phyloP scores from a whole-genome alignment of 2,113 vertebrate species.

The Pseudopipra pipra region DNA sequence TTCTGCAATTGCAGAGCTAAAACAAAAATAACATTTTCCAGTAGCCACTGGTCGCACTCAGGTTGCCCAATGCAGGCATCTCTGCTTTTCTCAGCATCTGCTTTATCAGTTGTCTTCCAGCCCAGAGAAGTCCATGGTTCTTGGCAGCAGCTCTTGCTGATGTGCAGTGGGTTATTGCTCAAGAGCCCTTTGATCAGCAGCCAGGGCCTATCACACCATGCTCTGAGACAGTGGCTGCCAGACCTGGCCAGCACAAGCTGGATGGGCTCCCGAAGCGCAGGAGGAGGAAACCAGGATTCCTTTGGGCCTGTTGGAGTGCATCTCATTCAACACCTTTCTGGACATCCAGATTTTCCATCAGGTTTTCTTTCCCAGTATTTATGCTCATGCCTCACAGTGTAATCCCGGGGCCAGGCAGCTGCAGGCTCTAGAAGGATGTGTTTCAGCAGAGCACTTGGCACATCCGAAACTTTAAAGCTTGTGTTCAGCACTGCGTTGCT shows the following conservation, averaged over 20 bases:
- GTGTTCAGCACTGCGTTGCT: neutral
- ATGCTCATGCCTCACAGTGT: neutral
- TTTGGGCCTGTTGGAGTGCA: neutral
- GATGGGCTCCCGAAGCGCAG: neutral
- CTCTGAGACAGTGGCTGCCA: neutral
- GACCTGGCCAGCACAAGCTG: neutral
- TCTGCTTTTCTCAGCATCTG: slow-evolving; percentile 31
- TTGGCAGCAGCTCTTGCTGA: slow-evolving; percentile 53
- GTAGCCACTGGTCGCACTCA: neutral
- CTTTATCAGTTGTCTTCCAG: slow-evolving; percentile 47
- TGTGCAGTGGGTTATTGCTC: slow-evolving; percentile 35
- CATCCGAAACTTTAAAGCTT: neutral
- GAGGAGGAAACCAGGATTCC: neutral
- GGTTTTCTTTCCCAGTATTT: neutral
- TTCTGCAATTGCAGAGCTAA: neutral
- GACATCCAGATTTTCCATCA: neutral
- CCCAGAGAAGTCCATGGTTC: neutral
- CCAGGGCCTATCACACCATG: slow-evolving; percentile 25
- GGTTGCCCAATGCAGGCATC: slow-evolving; percentile 4
- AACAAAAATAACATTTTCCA: slow-evolving; percentile 37
- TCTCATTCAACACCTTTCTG: neutral
- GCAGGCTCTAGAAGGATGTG: neutral
- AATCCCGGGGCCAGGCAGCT: neutral
- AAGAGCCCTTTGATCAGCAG: slow-evolving; percentile 61
- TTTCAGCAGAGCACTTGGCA: neutral